These are phyloP conservation scores for Vidua macroura DNA, from an alignment of 2,113 vertebrate genomes.

Conservation along the genomic window DNA sequence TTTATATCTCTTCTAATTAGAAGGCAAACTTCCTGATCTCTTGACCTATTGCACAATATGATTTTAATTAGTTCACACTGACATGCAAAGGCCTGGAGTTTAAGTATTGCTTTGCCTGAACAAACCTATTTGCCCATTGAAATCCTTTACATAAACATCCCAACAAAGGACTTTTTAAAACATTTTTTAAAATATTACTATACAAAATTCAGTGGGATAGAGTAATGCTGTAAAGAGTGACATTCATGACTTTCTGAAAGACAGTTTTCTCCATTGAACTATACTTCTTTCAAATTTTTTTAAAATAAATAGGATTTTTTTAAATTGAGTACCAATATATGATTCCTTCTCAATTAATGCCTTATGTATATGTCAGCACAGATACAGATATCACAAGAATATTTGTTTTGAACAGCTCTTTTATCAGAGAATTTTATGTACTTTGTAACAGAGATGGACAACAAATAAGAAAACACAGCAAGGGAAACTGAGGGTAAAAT, in stretches of 20 bases:
- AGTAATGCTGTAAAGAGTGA: background rate
- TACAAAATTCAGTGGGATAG: background rate
- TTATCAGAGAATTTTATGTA: constrained; percentile 9
- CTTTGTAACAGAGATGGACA: constrained; percentile 33
- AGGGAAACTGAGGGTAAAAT: background rate
- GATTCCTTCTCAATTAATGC: background rate
- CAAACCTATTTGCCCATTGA: constrained; percentile 17
- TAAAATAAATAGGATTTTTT: background rate
- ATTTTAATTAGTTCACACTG: constrained; percentile 64
- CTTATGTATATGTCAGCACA: background rate
- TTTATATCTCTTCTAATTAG: constrained; percentile 54
- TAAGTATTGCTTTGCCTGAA: constrained; percentile 22
- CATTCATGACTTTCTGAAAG: background rate
- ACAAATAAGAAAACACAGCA: background rate
- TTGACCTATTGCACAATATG: constrained; percentile 53
- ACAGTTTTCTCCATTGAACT: background rate
- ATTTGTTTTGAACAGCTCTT: constrained; percentile 4
- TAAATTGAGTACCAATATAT: background rate
- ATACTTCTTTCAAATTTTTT: background rate
- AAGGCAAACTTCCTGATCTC: constrained; percentile 44
- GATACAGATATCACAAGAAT: background rate
- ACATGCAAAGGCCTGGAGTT: background rate
- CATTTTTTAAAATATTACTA: background rate
- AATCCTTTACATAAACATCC: constrained; percentile 13
- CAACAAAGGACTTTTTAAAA: background rate